Base-by-base conservation (phyloP, 2,888 invertebrate genomes). In the Amiota minor region DNA sequence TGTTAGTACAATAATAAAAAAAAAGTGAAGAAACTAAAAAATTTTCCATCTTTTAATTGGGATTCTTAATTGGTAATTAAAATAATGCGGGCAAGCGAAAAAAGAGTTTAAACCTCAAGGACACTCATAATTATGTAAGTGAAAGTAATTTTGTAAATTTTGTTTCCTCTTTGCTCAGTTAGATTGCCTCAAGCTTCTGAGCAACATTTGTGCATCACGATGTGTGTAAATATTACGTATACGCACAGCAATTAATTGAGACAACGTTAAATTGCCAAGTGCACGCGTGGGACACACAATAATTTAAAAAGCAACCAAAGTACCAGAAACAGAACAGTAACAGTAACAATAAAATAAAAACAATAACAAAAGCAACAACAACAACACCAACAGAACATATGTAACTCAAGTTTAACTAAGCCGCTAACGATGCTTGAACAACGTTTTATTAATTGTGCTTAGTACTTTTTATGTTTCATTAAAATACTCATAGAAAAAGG, bases 11-110 rank as follows among this genome's bases (percentile, higher is more conserved):
- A 35, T 35, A 6, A 55, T 0, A 14, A 11, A 35, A 16, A 45
- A 11, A 12, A 45, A 62, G n/a, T 62, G 62, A 23, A n/a, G 62
- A 9, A 62, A 18, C 35, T 14, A 35, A 35, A 35, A 45, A 23
- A 62, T 23, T 62, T 12, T 62, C 45, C 23, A 23, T 20, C 61
- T 61, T 61, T 61, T 62, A 62, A 62, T 62, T 62, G 11, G 62
- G 11, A 35, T 35, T 12, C 62, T 62, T 45, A 62, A 35, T 35
- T 35, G 45, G 45, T 45, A 62, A 62, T 62, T 62, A 59, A 59
- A 59, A 59, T 59, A 62, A 35, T 62, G 35, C 14, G 35, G 45
- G 23, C 35, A 45, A 9, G 53, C 53, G 53, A 53, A n/a, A 53
- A 12, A 35, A 35, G 35, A 6, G 35, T 35, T 35, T 6, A 35